These are phyloP conservation scores for Xiphophorus hellerii DNA, from an alignment of 2,113 vertebrate species.

Conservation along the genomic window DNA sequence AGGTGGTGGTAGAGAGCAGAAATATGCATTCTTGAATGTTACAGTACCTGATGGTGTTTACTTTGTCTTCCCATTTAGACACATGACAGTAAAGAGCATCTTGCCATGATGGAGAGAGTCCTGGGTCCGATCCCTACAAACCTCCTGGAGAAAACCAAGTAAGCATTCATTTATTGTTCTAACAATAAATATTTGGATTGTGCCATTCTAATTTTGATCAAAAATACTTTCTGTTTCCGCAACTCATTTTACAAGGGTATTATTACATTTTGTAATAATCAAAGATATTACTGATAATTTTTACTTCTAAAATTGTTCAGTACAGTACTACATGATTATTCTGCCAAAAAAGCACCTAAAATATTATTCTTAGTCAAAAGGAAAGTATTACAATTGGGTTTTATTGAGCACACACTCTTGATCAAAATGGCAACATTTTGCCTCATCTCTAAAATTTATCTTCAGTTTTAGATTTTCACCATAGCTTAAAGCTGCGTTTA, in stretches of 20 bases:
- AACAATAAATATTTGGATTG: not conserved
- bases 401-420: not conserved
- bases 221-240: not conserved
- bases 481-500: no score
- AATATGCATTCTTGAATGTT: not conserved
- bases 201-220: not conserved
- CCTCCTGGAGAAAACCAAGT: slow-evolving; percentile 95
- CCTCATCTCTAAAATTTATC: not conserved
- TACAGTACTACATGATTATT: not conserved
- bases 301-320: not conserved
- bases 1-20: not conserved
- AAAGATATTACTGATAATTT: no score
- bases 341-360: not conserved
- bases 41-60: not conserved
- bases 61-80: slow-evolving; percentile 79
- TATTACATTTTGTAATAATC: not conserved
- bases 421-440: not conserved
- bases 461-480: no score
- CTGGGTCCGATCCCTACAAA: slow-evolving; percentile 90
- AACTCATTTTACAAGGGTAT: not conserved
- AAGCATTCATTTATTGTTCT: slow-evolving; percentile 16
- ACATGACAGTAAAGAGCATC: slow-evolving; percentile 95
- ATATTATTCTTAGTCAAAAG: not conserved
- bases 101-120: slow-evolving; percentile 98
- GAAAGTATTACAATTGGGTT: not conserved